Percentiles rank a stretch among this genome's conserved stretches.
phyloP scores from a whole-genome alignment of 2,797 vertebrate genomes.

The Propithecus deckenii region DNA sequence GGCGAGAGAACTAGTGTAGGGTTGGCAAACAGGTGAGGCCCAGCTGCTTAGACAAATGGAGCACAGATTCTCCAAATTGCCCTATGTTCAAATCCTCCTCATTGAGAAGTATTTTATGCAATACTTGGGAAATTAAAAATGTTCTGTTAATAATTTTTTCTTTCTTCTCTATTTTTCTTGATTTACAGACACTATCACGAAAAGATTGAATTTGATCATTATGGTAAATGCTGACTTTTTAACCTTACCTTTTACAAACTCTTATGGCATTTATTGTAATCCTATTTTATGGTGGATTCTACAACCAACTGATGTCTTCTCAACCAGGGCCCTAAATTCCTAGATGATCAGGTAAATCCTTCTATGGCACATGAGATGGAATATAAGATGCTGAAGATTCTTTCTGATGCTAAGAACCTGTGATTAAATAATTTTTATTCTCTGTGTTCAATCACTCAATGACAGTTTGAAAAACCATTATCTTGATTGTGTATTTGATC shows the following conservation, averaged over 20 bases:
- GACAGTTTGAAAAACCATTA: neutral
- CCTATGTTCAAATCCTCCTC: neutral
- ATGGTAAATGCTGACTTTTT: neutral
- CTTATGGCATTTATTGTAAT: neutral
- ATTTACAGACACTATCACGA: neutral
- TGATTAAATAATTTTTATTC: neutral
- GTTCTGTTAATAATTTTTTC: neutral
- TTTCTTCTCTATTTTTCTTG: neutral
- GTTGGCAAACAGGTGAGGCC: accelerated
- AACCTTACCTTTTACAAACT: neutral
- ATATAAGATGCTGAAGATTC: neutral
- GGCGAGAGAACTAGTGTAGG: neutral
- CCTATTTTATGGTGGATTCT: neutral
- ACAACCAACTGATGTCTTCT: neutral
- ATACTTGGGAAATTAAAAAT: neutral
- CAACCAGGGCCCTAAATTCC: neutral
- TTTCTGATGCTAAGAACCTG: neutral
- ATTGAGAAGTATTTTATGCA: neutral
- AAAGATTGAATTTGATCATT: neutral
- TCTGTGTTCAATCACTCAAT: neutral
- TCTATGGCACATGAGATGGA: neutral
- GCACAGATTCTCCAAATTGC: neutral
- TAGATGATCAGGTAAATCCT: neutral
- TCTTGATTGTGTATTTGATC: neutral
- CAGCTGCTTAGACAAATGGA: neutral